Conservation (phyloP, 2,888 invertebrate species). For the Acronicta alni region DNA sequence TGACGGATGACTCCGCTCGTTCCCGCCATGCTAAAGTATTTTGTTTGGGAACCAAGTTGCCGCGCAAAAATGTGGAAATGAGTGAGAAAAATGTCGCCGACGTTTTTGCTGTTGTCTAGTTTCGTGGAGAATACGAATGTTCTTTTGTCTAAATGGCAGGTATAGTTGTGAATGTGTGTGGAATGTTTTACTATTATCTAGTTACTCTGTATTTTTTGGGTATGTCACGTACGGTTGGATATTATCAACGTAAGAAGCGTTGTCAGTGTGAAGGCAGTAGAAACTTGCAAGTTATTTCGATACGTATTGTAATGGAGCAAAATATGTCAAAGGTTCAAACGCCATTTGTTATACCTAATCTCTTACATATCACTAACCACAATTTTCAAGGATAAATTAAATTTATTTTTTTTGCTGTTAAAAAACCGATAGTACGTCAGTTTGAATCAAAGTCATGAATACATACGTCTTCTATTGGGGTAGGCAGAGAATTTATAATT, state of each 20-base stretch:
- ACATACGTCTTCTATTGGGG: too few relatives aligned
- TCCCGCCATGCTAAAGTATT: slow-evolving; percentile 21
- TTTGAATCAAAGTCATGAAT: too few relatives aligned
- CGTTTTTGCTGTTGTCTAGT: slow-evolving; percentile 44
- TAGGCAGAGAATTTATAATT: too few relatives aligned
- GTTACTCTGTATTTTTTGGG: neutral
- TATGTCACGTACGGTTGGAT: neutral
- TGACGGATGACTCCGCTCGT: slow-evolving; percentile 62
- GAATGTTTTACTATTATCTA: neutral
- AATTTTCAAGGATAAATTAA: too few relatives aligned
- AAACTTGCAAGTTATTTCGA: neutral
- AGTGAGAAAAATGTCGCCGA: slow-evolving; percentile 46
- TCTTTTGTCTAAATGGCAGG: slow-evolving; percentile 31
- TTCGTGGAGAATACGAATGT: slow-evolving; percentile 36
- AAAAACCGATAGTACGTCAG: too few relatives aligned
- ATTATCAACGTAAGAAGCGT: neutral
- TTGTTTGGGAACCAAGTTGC: slow-evolving; percentile 47
- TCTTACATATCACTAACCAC: too few relatives aligned
- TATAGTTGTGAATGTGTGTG: slow-evolving; percentile 19
- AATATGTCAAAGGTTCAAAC: too few relatives aligned
- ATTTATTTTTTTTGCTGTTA: too few relatives aligned
- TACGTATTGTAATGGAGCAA: too few relatives aligned
- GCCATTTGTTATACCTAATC: too few relatives aligned
- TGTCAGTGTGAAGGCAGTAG: neutral
- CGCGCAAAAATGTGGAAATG: slow-evolving; percentile 52